These are phyloP conservation scores for Nephrocerus scutellatus DNA, from an alignment of 2,888 invertebrate species.

Conservation along the genomic window DNA sequence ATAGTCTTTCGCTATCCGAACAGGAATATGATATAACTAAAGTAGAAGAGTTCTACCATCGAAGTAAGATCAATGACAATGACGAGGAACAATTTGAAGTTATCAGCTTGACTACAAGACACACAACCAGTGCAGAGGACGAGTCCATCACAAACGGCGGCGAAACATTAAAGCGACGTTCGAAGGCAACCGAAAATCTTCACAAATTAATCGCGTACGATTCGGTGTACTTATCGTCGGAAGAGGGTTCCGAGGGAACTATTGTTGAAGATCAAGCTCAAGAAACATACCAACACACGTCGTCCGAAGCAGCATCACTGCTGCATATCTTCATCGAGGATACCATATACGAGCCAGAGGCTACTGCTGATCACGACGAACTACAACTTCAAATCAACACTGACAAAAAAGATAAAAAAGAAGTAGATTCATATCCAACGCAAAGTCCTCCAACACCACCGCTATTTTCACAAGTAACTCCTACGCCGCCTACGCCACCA, in stretches of 20 bases:
- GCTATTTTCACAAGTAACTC: too few relatives aligned
- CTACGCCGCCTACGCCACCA: too few relatives aligned
- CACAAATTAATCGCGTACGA: slow-evolving; percentile 45
- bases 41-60: slow-evolving; percentile 37
- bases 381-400: slow-evolving; percentile 15
- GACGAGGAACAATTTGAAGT: slow-evolving; percentile 33
- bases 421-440: too few relatives aligned
- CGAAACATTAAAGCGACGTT: slow-evolving; percentile 27
- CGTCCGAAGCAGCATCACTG: slow-evolving; percentile 30
- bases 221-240: slow-evolving; percentile 46
- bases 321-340: slow-evolving; percentile 45
- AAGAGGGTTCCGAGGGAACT: slow-evolving; percentile 44
- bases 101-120: slow-evolving; percentile 38
- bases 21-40: slow-evolving; percentile 43
- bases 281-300: slow-evolving; percentile 17
- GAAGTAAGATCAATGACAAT: slow-evolving; percentile 24
- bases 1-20: slow-evolving; percentile 40
- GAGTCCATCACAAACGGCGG: slow-evolving; percentile 1
- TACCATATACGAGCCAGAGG: slow-evolving; percentile 35
- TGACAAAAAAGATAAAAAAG: slow-evolving; percentile 7
- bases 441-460: too few relatives aligned
- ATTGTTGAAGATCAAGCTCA: slow-evolving; percentile 21
- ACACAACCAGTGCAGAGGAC: slow-evolving; percentile 11
- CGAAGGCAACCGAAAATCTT: slow-evolving; percentile 27
- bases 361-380: slow-evolving; percentile 19